phyloP scores from a whole-genome alignment of 2,113 vertebrate genomes.

The Ciconia boyciana region DNA sequence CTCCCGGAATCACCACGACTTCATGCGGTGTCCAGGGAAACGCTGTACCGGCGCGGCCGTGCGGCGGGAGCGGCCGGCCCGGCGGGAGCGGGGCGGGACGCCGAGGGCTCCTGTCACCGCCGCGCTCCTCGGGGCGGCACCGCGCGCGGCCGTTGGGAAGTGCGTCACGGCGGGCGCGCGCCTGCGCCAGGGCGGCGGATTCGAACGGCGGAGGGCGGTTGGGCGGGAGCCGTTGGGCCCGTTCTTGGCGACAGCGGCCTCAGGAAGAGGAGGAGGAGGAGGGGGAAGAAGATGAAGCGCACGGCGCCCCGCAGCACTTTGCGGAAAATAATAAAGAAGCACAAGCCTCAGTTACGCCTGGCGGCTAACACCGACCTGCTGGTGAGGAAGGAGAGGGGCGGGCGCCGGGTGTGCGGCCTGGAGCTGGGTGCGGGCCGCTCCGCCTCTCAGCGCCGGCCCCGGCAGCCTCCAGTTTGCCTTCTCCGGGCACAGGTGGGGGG shows the following conservation, averaged over 20 bases:
- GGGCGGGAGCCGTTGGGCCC: fast-evolving
- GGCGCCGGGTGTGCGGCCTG: not conserved
- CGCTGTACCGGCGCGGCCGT: too few species aligned
- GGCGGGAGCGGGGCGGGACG: too few species aligned
- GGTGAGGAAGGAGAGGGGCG: constrained; percentile 66
- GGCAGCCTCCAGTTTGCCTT: not conserved
- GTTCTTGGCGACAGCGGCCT: not conserved
- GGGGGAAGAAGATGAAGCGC: not conserved
- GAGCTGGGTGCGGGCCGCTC: not conserved
- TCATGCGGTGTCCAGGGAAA: not conserved
- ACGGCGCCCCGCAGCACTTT: constrained; percentile 60
- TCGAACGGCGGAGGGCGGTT: not conserved
- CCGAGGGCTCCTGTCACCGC: fast-evolving
- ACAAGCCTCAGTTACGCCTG: constrained; percentile 64
- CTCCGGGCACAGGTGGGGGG: not conserved
- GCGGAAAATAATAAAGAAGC: constrained; percentile 61
- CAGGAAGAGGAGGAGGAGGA: not conserved
- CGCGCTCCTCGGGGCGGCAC: not conserved
- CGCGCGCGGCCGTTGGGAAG: not conserved
- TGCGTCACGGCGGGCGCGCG: not conserved
- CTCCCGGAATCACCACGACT: not conserved
- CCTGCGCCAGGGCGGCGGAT: constrained; percentile 38
- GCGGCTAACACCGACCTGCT: constrained; percentile 60
- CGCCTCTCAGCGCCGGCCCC: not conserved
- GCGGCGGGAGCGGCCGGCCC: too few species aligned